A percentile compares a stretch with the other conserved stretches of the same genome.
Evolutionary conservation across 92 coral and sea anemone genomes (phyloP).

Genomic region (Epizoanthus fatuus): DNA sequence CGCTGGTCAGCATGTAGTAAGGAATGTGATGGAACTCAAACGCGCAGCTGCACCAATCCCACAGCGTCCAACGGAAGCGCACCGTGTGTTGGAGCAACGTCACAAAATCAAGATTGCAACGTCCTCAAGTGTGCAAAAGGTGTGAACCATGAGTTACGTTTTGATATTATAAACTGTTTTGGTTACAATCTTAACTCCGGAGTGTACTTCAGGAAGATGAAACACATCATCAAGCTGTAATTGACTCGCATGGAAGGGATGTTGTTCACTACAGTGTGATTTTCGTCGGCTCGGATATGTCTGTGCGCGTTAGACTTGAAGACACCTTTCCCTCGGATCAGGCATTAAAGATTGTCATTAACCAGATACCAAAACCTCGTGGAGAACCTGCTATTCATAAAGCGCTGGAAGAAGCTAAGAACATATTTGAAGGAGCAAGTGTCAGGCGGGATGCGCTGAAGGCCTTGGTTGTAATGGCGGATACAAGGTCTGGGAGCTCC

Average conservation of each 20-base stretch:
- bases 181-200: slow-evolving; percentile 29
- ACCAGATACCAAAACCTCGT: too few relatives aligned
- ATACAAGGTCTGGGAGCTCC: too few relatives aligned
- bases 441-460: too few relatives aligned
- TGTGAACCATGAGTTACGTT: not conserved
- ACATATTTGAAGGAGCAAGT: too few relatives aligned
- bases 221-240: slow-evolving; percentile 68
- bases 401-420: too few relatives aligned
- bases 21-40: slow-evolving; percentile 4
- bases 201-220: slow-evolving; percentile 60
- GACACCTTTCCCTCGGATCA: too few relatives aligned
- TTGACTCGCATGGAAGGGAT: slow-evolving; percentile 56
- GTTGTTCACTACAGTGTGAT: slow-evolving; percentile 52
- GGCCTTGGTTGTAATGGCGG: too few relatives aligned
- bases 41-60: not conserved
- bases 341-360: too few relatives aligned
- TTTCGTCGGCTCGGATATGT: slow-evolving; percentile 34
- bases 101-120: slow-evolving; percentile 5
- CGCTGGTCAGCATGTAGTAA: slow-evolving; percentile 11
- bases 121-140: not conserved
- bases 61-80: not conserved
- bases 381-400: too few relatives aligned
- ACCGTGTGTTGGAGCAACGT: slow-evolving; percentile 7
- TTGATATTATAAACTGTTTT: too few relatives aligned
- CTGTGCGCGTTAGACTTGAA: too few relatives aligned